A percentile compares a stretch with the other conserved stretches of the same genome.
phyloP scores from a whole-genome alignment of 92 coral and sea anemone genomes.

The Zoanthus sansibaricus region DNA sequence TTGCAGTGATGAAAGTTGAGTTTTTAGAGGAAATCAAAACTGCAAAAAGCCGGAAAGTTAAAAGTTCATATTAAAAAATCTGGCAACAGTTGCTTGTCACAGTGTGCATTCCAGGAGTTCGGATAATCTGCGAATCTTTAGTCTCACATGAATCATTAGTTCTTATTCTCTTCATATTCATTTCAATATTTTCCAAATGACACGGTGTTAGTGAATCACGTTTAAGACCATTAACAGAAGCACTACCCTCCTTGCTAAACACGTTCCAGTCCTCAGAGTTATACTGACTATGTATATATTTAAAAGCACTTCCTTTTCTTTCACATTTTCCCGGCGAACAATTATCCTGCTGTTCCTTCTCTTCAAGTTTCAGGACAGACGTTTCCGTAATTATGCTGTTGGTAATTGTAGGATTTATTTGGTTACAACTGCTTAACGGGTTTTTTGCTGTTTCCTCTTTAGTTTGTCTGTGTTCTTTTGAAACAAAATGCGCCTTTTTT shows the following conservation, averaged over 20 bases:
- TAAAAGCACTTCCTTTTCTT: conserved; percentile 76
- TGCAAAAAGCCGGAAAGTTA: background rate
- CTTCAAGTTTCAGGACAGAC: background rate
- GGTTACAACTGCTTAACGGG: background rate
- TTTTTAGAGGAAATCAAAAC: background rate
- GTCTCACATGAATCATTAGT: conserved; percentile 60
- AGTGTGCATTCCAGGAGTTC: conserved; percentile 63
- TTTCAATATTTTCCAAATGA: conserved; percentile 76
- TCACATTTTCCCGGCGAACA: conserved; percentile 38
- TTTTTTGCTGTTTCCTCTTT: background rate
- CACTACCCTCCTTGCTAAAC: conserved; percentile 33
- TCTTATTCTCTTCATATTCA: conserved; percentile 66
- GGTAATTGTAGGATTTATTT: background rate
- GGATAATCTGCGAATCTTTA: conserved; percentile 62
- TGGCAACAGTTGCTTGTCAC: conserved; percentile 97
- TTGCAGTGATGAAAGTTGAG: background rate
- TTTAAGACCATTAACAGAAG: conserved; percentile 41
- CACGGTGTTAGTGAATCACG: conserved; percentile 65
- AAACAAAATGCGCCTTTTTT: background rate
- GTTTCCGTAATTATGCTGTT: background rate
- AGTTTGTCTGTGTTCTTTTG: conserved; percentile 18
- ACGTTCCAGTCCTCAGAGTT: conserved; percentile 64
- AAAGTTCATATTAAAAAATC: conserved; percentile 65
- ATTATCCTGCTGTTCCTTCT: background rate
- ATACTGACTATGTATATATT: conserved; percentile 66